Base-by-base conservation (phyloP, 1,140 invertebrate genomes). In the Steinernema feltiae region DNA sequence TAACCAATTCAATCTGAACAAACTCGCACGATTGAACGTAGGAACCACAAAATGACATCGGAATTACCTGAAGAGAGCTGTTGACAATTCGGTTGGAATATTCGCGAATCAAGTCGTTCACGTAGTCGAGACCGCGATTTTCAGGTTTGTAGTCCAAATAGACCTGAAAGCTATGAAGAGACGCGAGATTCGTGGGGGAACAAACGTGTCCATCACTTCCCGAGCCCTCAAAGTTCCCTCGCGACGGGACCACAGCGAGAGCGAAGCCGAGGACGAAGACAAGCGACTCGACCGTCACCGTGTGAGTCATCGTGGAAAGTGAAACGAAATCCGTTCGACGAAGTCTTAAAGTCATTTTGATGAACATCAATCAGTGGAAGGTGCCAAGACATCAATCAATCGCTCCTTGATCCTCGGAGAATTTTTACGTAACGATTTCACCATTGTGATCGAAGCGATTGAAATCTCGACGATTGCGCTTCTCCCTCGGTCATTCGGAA, bases 61-160 rank as follows among this genome's bases (percentile, higher is more conserved):
- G 2, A 63, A 7, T 27, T 12, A 63, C 53, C 24, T 63, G 53
- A n/a, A 63, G 24, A 27, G 53, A 63, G 53, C 53, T 63, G 53
- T 63, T 63, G 53, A 63, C 24, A 21, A 63, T 63, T 27, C 53
- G 15, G 15, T 63, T 15, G 24, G 53, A 3, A 21, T 63, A 63
- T 21, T 63, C 53, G 2, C 3, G 7, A 3, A 63, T 15, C 53
- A 63, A 27, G 15, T 27, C 24, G 53, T 63, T 63, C 15, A 63
- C 24, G 53, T 63, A 63, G 3, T 63, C 12, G 24, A 63, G 15
- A 15, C 53, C 53, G 24, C 53, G 53, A 3, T 7, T 27, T 27
- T 63, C 53, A 15, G 53, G 53, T 21, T 63, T 63, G 53, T 63
- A 63, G 53, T 63, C 53, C 53, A 63, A 63, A 21, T 63, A 63